These are phyloP conservation scores for Eurosta solidaginis DNA, from an alignment of 1,140 invertebrate genomes.

Conservation along the genomic window DNA sequence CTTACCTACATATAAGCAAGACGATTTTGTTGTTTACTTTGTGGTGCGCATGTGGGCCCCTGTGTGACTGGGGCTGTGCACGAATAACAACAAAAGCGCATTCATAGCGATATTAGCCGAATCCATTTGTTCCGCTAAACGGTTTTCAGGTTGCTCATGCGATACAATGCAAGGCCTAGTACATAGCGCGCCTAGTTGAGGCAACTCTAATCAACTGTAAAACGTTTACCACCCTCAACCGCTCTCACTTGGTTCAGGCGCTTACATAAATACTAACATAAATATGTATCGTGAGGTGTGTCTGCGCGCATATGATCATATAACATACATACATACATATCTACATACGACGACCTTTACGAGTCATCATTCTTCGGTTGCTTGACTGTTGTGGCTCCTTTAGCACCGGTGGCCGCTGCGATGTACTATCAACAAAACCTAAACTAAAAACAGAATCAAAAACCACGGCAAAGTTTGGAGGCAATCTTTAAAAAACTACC, in stretches of 20 bases:
- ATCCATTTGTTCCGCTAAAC: too few species aligned
- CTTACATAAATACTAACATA: too few species aligned
- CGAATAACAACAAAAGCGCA: background rate
- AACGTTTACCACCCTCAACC: background rate
- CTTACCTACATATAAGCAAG: background rate
- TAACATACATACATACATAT: background rate
- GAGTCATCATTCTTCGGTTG: slow-evolving; percentile 13
- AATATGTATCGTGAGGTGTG: background rate
- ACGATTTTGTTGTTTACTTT: too few species aligned
- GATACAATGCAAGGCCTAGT: too few species aligned
- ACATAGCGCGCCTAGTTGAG: background rate
- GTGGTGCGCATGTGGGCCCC: background rate
- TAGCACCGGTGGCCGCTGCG: background rate
- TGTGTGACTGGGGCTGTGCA: background rate
- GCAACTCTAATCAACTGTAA: background rate
- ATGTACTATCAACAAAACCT: background rate
- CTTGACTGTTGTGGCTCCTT: background rate
- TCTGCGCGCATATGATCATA: background rate
- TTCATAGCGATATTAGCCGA: background rate
- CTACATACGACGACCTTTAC: background rate
- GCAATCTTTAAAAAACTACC: slow-evolving; percentile 17
- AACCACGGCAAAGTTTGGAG: background rate
- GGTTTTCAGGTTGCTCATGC: too few species aligned
- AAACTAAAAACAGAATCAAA: background rate
- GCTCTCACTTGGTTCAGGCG: background rate